A percentile compares a stretch with the other conserved stretches of the same genome.
phyloP scores from a whole-genome alignment of 2,797 vertebrate species.

The Scolopax rusticola region DNA sequence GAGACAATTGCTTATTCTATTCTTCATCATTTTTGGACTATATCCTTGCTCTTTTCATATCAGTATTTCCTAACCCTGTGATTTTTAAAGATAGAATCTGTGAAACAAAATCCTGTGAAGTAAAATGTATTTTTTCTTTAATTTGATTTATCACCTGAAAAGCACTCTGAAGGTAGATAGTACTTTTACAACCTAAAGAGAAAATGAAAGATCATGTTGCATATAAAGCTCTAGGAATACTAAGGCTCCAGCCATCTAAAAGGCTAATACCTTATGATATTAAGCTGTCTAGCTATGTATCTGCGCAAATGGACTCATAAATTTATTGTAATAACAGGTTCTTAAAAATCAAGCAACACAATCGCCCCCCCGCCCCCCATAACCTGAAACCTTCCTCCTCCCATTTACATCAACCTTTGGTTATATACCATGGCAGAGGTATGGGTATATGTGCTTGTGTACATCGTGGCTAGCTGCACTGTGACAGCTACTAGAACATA shows the following conservation, averaged over 20 bases:
- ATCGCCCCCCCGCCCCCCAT: too few relatives aligned
- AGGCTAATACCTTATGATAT: background rate
- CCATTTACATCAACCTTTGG: background rate
- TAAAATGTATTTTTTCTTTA: background rate
- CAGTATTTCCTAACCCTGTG: background rate
- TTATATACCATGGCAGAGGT: rapidly evolving
- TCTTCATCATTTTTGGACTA: background rate
- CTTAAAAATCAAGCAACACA: background rate
- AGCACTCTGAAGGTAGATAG: background rate
- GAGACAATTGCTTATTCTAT: background rate
- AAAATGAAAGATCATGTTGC: background rate
- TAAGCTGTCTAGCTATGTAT: background rate
- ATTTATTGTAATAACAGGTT: background rate
- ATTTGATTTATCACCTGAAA: background rate
- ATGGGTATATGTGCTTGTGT: rapidly evolving
- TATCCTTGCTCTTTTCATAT: background rate
- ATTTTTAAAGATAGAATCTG: background rate
- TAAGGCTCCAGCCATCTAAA: background rate
- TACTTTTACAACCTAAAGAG: background rate
- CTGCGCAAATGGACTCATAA: background rate
- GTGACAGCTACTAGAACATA: background rate
- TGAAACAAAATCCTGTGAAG: background rate
- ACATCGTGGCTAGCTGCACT: background rate
- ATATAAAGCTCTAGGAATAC: background rate
- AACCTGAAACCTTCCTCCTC: background rate